A percentile compares a stretch with the other conserved stretches of the same genome.
These are phyloP conservation scores for Philereme vetulata DNA, from an alignment of 2,888 invertebrate genomes.

Conservation along the genomic window DNA sequence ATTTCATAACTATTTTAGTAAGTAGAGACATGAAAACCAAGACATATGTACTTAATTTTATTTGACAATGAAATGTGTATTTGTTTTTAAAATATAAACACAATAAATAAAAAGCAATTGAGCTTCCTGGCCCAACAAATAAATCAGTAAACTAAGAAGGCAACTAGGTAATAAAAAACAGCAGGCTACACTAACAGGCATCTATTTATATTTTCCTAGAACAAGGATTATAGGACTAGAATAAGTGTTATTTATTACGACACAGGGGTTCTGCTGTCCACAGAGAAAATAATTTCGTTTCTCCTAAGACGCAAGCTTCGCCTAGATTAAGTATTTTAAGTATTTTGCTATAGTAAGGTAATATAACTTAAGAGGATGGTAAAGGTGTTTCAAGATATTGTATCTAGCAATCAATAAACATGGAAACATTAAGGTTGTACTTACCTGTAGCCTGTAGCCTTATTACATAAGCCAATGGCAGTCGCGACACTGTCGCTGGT, in stretches of 20 bases:
- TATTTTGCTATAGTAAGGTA: too few relatives aligned
- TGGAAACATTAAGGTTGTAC: too few relatives aligned
- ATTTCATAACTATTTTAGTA: too few relatives aligned
- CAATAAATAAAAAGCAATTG: slow-evolving; percentile 10
- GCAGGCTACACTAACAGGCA: slow-evolving; percentile 25
- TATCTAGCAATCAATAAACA: too few relatives aligned
- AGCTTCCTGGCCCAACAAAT: slow-evolving; percentile 14
- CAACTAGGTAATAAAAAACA: slow-evolving; percentile 28
- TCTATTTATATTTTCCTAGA: slow-evolving; percentile 27
- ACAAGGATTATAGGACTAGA: slow-evolving; percentile 19
- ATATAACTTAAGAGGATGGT: too few relatives aligned
- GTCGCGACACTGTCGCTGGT: too few relatives aligned
- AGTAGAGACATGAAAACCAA: too few relatives aligned
- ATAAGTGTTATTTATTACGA: slow-evolving; percentile 22
- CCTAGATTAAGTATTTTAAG: not conserved
- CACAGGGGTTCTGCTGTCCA: slow-evolving; percentile 10
- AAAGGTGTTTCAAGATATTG: too few relatives aligned
- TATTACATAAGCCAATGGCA: too few relatives aligned
- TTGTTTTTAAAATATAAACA: not conserved
- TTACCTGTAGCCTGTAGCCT: too few relatives aligned
- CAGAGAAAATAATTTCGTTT: slow-evolving; percentile 14
- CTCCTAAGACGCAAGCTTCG: slow-evolving; percentile 4
- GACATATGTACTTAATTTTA: too few relatives aligned
- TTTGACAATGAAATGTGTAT: too few relatives aligned
- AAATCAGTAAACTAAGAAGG: slow-evolving; percentile 28